These are phyloP conservation scores for Taeniopygia guttata DNA, from an alignment of 2,797 vertebrate genomes.

Conservation along the genomic window DNA sequence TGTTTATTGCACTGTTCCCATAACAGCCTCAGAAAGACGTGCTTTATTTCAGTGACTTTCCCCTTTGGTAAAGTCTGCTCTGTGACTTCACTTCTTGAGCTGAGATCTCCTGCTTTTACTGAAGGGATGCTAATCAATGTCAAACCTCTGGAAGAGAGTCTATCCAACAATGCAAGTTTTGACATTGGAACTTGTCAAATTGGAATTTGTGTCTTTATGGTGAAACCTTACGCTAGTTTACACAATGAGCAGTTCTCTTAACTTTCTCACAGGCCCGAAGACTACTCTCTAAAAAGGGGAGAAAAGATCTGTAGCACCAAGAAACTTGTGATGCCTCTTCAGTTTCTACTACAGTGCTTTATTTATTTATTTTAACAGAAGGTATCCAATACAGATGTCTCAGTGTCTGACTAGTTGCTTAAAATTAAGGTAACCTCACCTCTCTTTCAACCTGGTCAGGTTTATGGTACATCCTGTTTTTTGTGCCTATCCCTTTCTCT, in stretches of 20 bases:
- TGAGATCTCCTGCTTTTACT: slow-evolving; percentile 28
- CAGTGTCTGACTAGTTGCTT: slow-evolving; percentile 60
- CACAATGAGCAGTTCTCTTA: neutral
- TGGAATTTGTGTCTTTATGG: neutral
- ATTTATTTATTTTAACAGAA: neutral
- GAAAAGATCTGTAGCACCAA: slow-evolving; percentile 14
- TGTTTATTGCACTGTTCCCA: slow-evolving; percentile 77
- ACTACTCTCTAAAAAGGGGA: slow-evolving; percentile 23
- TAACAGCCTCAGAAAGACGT: slow-evolving; percentile 62
- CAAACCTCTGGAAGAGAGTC: neutral
- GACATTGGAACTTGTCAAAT: neutral
- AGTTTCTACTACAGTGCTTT: slow-evolving; percentile 7
- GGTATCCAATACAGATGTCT: slow-evolving; percentile 34
- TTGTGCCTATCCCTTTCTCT: slow-evolving; percentile 31
- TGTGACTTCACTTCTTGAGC: slow-evolving; percentile 43
- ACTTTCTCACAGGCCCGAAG: neutral
- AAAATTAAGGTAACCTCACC: slow-evolving; percentile 1
- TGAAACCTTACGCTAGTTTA: neutral
- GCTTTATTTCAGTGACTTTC: slow-evolving; percentile 51
- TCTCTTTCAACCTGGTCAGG: slow-evolving; percentile 23
- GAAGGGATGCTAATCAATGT: slow-evolving; percentile 29
- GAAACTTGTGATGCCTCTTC: slow-evolving; percentile 31
- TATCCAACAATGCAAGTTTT: neutral
- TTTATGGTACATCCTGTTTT: slow-evolving; percentile 17
- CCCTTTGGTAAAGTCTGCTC: slow-evolving; percentile 71